A percentile compares a stretch with the other conserved stretches of the same genome.
phyloP scores from a whole-genome alignment of 2,797 vertebrate genomes.

The Diglossa cyanea region DNA sequence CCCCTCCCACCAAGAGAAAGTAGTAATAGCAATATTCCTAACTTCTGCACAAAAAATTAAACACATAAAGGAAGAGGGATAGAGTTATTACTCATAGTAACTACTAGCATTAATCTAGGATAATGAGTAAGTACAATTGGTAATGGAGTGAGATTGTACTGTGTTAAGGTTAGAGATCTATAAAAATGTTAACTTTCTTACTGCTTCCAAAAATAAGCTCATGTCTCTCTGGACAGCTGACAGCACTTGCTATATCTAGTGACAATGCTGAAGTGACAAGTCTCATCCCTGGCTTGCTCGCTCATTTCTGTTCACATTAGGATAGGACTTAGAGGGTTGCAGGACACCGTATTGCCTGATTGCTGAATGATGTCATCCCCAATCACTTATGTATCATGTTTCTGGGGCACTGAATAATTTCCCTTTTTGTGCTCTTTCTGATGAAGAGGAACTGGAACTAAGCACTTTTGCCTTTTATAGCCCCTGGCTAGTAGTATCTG shows the following conservation, averaged over 20 bases:
- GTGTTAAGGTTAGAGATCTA: background rate
- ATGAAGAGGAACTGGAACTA: background rate
- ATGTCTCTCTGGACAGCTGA: background rate
- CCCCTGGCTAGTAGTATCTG: background rate
- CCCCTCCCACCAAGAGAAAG: background rate
- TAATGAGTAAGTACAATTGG: background rate
- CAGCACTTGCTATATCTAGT: background rate
- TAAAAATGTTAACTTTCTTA: background rate
- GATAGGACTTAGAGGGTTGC: background rate
- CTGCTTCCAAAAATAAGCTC: background rate
- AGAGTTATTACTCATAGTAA: background rate
- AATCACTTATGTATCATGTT: background rate
- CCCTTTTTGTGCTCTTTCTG: conserved; percentile 15
- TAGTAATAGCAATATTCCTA: background rate
- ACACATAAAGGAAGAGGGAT: background rate
- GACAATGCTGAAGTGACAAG: background rate
- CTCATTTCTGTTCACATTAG: background rate
- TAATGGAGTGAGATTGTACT: background rate
- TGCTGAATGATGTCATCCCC: conserved; percentile 1
- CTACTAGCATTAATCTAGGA: background rate
- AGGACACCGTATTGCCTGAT: background rate
- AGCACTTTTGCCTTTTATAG: conserved; percentile 5
- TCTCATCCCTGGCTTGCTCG: background rate
- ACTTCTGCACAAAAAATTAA: background rate
- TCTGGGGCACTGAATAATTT: background rate